Evolutionary conservation across 2,888 invertebrate species (phyloP), one percentile per base, ranked within the genome.

Genomic region (Scaptomyza reducta): DNA sequence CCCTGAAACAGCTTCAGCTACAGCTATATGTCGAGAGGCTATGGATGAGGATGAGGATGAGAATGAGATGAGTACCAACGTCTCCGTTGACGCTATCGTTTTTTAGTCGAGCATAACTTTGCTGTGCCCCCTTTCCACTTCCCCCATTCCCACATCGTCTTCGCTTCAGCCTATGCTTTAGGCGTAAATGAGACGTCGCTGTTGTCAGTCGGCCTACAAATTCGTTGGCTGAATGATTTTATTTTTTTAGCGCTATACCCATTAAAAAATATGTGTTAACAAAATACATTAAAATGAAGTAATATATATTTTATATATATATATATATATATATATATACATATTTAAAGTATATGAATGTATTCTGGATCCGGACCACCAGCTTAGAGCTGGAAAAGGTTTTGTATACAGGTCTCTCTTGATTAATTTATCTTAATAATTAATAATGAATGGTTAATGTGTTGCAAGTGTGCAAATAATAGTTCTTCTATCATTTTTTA

Each of bases 151-250:
- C n/a, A 3, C 3, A 16, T 13, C 16, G 6, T n/a, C 33, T 22
- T 18, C 31, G 10, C 18, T 18, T 5, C 29, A 29, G 29, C 50
- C 29, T 35, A 18, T 44, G 22, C 31, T 7, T 40, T 25, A 47
- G 58, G 58, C 60, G 72, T 75, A 84, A 82, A 82, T 82, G 87
- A 82, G 82, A 72, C 81, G 84, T 80, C 65, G 75, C 35, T 22
- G 54, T 45, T 51, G 75, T 46, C 47, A 62, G 63, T 61, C 73
- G 74, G 66, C 74, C 77, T 76, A 74, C 72, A 76, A 76, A 76
- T 53, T 62, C 55, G 59, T 42, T 69, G 70, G 64, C 61, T 58
- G 55, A 62, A 67, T 47, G 62, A 59, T 67, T 49, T 62, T n/a
- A 6, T n/a, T 35, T 35, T 14, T 16, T 5, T 4, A 50, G 11